Base-by-base conservation (phyloP, 2,888 invertebrate genomes). In the Sarcophaga carnaria region DNA sequence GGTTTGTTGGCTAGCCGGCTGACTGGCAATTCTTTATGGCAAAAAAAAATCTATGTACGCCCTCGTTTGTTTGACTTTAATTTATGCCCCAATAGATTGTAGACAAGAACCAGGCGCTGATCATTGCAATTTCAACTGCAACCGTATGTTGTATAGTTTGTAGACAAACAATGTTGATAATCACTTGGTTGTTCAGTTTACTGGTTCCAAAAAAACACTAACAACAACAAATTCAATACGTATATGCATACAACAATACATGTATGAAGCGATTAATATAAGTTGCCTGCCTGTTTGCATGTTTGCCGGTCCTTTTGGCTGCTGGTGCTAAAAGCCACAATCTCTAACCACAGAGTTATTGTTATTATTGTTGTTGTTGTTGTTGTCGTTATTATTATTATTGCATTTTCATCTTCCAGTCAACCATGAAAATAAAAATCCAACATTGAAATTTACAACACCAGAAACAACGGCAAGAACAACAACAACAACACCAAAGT, bases 51-150 rank as follows among this genome's bases (percentile, higher is more conserved):
- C 54, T 54, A 54, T 80, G n/a, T 71, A 86, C 86, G 86, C 86
- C 86, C 86, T 86, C 86, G 82, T 86, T 79, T 79, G 86, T 78
- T 83, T 86, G 79, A 79, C 37, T 86, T 79, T 86, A 82, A 86
- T 86, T 86, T 86, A 86, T 86, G 86, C 86, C 67, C 79, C 79
- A 82, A 86, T 76, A 77, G 76, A 85, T 85, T 72, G 70, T 85
- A 85, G 80, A 85, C 75, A 80, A 85, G 76, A 72, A 85, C 69
- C 83, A 59, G 76, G 80, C 63, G 84, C 70, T 71, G 84, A 85
- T 85, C 84, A 85, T 80, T 77, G 80, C 80, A 83, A 85, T 80
- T 77, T 76, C 76, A 83, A 83, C 83, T 67, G 82, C 71, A 62
- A 70, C 69, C 49, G 69, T 54, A 25, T 70, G 69, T 25, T 47